Evolutionary conservation across 1,140 invertebrate genomes (phyloP).

Genomic region (Potamilus streckersoni): DNA sequence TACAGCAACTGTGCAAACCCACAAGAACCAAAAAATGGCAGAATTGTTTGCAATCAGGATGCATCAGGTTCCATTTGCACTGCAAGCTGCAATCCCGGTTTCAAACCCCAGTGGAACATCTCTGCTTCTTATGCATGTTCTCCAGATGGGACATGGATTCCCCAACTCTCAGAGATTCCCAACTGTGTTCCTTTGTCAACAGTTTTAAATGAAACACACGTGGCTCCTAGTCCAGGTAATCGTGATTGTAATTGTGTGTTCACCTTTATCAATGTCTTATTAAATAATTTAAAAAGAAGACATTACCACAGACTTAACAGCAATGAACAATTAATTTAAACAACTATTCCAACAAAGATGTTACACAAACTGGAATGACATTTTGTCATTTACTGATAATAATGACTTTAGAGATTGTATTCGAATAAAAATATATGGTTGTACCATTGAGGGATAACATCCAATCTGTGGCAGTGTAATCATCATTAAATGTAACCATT

Average conservation of each 20-base stretch:
- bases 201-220: too few species aligned
- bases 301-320: background rate
- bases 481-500: too few species aligned
- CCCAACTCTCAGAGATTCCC: slow-evolving; percentile 75
- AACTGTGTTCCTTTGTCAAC: slow-evolving; percentile 78
- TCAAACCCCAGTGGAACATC: slow-evolving; percentile 74
- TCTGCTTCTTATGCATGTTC: slow-evolving; percentile 77
- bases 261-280: background rate
- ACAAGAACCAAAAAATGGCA: slow-evolving; percentile 36
- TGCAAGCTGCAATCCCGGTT: slow-evolving; percentile 76
- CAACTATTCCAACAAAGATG: background rate
- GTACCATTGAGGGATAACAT: background rate
- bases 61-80: slow-evolving; percentile 68
- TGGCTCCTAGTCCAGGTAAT: background rate
- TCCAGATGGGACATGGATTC: slow-evolving; percentile 76
- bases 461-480: background rate
- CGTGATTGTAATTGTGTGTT: background rate
- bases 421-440: background rate
- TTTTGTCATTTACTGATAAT: too few species aligned
- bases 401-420: background rate
- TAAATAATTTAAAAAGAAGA: background rate
- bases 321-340: background rate
- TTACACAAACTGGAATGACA: too few species aligned
- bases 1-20: slow-evolving; percentile 38
- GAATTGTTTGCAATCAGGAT: slow-evolving; percentile 34